A percentile compares a stretch with the other conserved stretches of the same genome.
Evolutionary conservation across 2,113 vertebrate genomes (phyloP).

Genomic region (Miniopterus natalensis): DNA sequence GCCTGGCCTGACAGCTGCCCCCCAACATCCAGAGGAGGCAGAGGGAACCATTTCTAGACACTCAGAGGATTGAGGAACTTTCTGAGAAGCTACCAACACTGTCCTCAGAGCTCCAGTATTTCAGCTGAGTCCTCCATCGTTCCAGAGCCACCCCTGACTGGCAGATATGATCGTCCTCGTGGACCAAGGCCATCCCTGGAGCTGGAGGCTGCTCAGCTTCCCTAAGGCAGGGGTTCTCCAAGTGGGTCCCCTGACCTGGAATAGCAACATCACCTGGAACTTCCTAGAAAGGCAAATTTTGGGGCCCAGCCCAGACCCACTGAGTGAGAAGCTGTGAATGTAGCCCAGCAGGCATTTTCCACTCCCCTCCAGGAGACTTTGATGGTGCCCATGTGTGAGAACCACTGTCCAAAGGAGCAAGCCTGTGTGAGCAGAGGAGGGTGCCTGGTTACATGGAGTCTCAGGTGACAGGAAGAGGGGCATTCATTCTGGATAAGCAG

Average conservation of each 20-base stretch:
- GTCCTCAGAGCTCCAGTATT: no score
- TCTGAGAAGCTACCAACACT: accelerated
- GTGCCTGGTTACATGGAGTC: accelerated
- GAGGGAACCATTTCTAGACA: neutral
- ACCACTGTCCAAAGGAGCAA: no score
- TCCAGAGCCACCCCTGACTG: neutral
- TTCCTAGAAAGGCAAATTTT: neutral
- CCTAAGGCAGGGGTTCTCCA: neutral
- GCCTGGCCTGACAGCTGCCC: neutral
- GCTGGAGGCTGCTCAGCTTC: neutral
- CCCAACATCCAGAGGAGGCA: neutral
- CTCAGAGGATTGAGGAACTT: neutral
- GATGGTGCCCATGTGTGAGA: neutral
- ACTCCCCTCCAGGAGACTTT: accelerated
- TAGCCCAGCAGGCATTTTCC: no score
- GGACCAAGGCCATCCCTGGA: accelerated
- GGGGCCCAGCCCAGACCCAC: neutral
- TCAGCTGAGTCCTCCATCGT: accelerated
- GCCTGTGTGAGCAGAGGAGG: neutral
- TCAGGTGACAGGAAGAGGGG: no score
- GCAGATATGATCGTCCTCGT: accelerated
- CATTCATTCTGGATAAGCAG: neutral
- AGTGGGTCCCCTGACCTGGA: neutral
- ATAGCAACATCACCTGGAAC: neutral
- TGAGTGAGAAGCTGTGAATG: neutral